Evolutionary conservation across 2,888 invertebrate genomes (phyloP), one percentile per base, ranked within the genome.

Genomic region (Drosophila mettleri): DNA sequence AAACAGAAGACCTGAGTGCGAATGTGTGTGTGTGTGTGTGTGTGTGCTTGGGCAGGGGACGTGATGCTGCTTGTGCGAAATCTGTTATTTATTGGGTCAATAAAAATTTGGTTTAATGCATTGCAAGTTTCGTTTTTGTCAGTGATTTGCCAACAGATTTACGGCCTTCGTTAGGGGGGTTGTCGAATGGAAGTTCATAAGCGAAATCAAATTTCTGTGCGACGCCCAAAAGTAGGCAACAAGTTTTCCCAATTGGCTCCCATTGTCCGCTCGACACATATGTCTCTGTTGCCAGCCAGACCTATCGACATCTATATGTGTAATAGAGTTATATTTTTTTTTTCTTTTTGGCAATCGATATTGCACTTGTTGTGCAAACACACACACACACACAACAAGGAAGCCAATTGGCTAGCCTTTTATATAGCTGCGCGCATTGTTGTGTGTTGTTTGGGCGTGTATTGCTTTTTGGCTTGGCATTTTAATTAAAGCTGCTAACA

Each of bases 71-170:
- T n/a, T n/a, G n/a, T n/a, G 55, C 59, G 49, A 73, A 88, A 86
- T 84, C 87, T 81, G 81, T 77, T 88, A 81, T 88, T 86, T 86
- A 86, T 86, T 84, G 72, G 63, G 55, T 61, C 87, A 88, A 86
- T 86, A 88, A 86, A 85, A 83, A 68, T 69, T 74, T 70, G 74
- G 58, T 64, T 88, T 81, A 88, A 83, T 82, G 88, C 71, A 74
- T 79, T 70, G 69, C 80, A 72, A 75, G 85, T 74, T 80, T 45
- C n/a, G 0, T 58, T 55, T 43, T 31, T 18, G 33, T 61, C 43
- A 62, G 48, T 70, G 83, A 76, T 69, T 74, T 72, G 31, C 49
- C 27, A 49, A 45, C 6, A 72, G 60, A 78, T 78, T 87, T 78
- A 65, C 67, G 72, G 34, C 14, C 10, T 12, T 27, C 24, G 52